A percentile compares a stretch with the other conserved stretches of the same genome.
phyloP scores from a whole-genome alignment of 2,888 invertebrate genomes.

The Cyaniris semiargus region DNA sequence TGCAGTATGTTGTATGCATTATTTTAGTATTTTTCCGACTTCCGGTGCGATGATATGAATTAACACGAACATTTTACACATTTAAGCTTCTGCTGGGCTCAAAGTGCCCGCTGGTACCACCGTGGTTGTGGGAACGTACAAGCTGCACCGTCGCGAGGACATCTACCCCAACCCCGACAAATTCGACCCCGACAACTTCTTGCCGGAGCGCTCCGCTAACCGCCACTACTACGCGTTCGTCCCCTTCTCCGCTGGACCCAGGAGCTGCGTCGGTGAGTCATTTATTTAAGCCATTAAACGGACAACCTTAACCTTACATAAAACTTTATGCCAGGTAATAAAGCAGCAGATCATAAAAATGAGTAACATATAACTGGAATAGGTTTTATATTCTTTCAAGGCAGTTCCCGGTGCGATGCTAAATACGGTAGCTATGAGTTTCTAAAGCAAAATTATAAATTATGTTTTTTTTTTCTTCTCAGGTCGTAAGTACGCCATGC shows the following conservation, averaged over 20 bases:
- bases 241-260: slow-evolving; percentile 91
- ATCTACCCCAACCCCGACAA: slow-evolving; percentile 87
- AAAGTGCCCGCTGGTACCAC: slow-evolving; percentile 86
- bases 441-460: neutral
- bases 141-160: slow-evolving; percentile 85
- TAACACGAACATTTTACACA: neutral
- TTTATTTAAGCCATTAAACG: neutral
- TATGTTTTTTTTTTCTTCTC: slow-evolving; percentile 43
- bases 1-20: neutral
- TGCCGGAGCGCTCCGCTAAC: slow-evolving; percentile 87
- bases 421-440: neutral
- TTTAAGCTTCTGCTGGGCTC: slow-evolving; percentile 82
- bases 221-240: slow-evolving; percentile 91
- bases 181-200: slow-evolving; percentile 92
- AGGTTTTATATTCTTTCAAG: neutral
- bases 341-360: neutral
- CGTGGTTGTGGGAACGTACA: slow-evolving; percentile 83
- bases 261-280: slow-evolving; percentile 87
- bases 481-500: slow-evolving; percentile 90
- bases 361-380: neutral
- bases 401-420: neutral
- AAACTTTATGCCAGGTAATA: slow-evolving; percentile 1
- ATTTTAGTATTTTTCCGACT: neutral
- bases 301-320: neutral
- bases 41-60: neutral